These are phyloP conservation scores for Alces alces DNA, from an alignment of 2,113 vertebrate genomes.

Conservation along the genomic window DNA sequence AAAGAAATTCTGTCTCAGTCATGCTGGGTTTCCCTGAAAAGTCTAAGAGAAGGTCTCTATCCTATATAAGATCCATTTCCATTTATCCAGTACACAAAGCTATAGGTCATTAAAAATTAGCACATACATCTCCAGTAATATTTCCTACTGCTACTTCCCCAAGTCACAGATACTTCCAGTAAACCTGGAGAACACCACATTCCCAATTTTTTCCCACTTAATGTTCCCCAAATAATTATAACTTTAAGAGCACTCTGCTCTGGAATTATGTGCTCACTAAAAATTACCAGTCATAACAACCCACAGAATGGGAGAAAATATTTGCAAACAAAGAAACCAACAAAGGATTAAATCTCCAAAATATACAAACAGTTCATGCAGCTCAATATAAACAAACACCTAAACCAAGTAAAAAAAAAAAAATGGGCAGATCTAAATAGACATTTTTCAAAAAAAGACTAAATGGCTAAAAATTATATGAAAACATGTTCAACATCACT, in stretches of 20 bases:
- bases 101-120: neutral
- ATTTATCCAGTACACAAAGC: neutral
- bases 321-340: neutral
- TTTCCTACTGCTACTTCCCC: constrained; percentile 8
- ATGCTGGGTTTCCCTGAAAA: neutral
- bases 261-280: constrained; percentile 3
- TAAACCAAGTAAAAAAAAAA: neutral
- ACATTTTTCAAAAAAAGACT: neutral
- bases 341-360: neutral
- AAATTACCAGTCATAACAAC: neutral
- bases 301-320: neutral
- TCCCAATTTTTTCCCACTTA: neutral
- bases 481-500: neutral
- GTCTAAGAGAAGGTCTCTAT: neutral
- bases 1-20: neutral
- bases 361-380: neutral
- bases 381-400: neutral
- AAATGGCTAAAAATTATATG: neutral
- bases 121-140: neutral
- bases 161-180: neutral
- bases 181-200: neutral
- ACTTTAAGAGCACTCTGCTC: neutral
- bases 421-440: neutral
- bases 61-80: neutral
- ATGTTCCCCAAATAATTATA: neutral